These are phyloP conservation scores for Glossophaga mutica DNA, from an alignment of 2,797 vertebrate genomes.

Conservation along the genomic window DNA sequence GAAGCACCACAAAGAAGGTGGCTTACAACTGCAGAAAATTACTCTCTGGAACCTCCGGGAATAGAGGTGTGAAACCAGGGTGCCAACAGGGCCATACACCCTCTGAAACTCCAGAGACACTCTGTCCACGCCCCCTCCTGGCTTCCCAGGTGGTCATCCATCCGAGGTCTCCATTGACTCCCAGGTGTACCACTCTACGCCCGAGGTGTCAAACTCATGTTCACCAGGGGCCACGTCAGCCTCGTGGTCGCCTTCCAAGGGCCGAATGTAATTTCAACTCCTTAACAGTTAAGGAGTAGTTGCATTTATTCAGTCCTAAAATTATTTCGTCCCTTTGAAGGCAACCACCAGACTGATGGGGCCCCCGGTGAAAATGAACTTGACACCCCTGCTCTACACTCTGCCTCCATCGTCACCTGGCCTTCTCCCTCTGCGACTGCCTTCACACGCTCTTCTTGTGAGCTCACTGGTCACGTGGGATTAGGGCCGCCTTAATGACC, in stretches of 20 bases:
- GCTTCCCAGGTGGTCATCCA: background rate
- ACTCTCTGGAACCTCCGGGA: background rate
- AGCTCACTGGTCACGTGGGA: background rate
- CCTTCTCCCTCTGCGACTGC: background rate
- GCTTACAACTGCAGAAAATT: background rate
- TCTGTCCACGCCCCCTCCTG: background rate
- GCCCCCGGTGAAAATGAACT: too few species aligned
- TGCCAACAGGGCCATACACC: background rate
- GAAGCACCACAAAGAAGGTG: background rate
- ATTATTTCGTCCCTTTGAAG: too few species aligned
- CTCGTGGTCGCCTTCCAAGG: too few species aligned
- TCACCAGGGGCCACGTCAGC: too few species aligned
- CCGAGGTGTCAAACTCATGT: too few species aligned
- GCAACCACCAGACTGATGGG: too few species aligned
- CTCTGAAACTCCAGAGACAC: background rate
- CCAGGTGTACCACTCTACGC: rapidly evolving
- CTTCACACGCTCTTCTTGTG: background rate
- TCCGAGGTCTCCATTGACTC: too few species aligned
- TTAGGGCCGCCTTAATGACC: background rate
- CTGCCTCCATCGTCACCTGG: background rate
- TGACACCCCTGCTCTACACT: too few species aligned
- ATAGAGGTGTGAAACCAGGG: background rate
- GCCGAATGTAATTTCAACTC: too few species aligned
- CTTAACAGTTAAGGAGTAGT: too few species aligned
- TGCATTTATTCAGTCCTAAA: too few species aligned